Evolutionary conservation across 2,113 vertebrate genomes (phyloP), one percentile per base, ranked within the genome.

Genomic region (Artemisiospiza belli): DNA sequence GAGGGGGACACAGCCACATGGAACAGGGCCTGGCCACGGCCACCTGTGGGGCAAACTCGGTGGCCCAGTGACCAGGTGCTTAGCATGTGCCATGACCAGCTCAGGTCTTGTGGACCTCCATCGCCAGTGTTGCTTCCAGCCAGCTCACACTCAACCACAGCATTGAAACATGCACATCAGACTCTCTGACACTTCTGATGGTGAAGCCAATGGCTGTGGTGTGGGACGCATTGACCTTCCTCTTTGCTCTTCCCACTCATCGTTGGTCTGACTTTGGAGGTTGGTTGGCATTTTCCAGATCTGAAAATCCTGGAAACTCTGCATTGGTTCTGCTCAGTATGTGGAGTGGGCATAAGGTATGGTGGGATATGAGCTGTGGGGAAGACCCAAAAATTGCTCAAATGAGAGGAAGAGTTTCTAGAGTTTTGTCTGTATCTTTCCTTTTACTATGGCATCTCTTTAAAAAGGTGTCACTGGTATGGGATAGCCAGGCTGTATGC

Each of bases 1-100:
- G 96, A 96, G 94, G 97, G 96, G 85, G 97, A 93, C 96, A 94
- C 91, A 95, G 85, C 58, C 90, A 90, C 78, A 7, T 27, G 41
- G 4, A 96, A 96, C 1, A 1, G 89, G 66, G n/a, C 24, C 0
- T 25, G 14, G 63, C 70, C 91, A 73, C 46, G 13, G 72, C 74
- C 90, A 95, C 83, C 30, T 5, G 59, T 35, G 63, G 72, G 68
- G 43, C 73, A 13, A 23, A 5, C 3, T 21, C 11, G 7, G 59
- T 73, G 92, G 70, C 49, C 72, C 46, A 14, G 58, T 10, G 70
- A 4, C 37, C 0, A 0, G 1, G 17, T 23, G 85, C n/a, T 18
- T 68, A 25, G 5, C 0, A 0, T 3, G 37, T 20, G 0, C 74
- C 70, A 10, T 15, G 13, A 22, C 8, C 2, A 0, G 7, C 85